phyloP scores from a whole-genome alignment of 2,797 vertebrate genomes.

The Astyanax mexicanus region DNA sequence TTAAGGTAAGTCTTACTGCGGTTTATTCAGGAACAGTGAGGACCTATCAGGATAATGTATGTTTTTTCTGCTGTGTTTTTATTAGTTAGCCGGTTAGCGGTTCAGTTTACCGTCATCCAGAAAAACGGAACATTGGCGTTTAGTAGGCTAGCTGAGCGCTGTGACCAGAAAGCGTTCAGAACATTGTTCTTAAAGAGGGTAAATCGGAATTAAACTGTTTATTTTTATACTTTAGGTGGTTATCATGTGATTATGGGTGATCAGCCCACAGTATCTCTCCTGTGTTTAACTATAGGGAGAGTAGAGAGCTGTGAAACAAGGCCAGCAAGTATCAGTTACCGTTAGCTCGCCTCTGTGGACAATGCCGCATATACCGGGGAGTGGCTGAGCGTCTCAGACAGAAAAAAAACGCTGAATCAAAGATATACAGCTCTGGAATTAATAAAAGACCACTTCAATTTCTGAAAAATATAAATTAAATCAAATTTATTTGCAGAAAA shows the following conservation, averaged over 20 bases:
- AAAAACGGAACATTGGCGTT: neutral
- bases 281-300: neutral
- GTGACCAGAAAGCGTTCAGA: neutral
- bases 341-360: neutral
- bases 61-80: too few relatives aligned
- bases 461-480: too few relatives aligned
- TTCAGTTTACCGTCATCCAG: neutral
- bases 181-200: neutral
- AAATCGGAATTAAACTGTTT: neutral
- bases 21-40: neutral
- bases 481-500: too few relatives aligned
- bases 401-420: too few relatives aligned
- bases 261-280: too few relatives aligned
- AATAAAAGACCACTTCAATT: too few relatives aligned
- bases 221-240: neutral
- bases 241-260: neutral
- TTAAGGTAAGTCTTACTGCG: neutral
- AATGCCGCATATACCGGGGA: neutral
- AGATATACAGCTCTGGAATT: too few relatives aligned
- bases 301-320: neutral
- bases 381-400: conserved; percentile 9
- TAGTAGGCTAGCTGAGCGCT: conserved; percentile 12
- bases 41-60: neutral
- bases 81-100: neutral
- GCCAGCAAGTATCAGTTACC: neutral